Evolutionary conservation across 1,140 invertebrate genomes (phyloP), one percentile per base, ranked within the genome.

Genomic region (Drosophila equinoxialis): DNA sequence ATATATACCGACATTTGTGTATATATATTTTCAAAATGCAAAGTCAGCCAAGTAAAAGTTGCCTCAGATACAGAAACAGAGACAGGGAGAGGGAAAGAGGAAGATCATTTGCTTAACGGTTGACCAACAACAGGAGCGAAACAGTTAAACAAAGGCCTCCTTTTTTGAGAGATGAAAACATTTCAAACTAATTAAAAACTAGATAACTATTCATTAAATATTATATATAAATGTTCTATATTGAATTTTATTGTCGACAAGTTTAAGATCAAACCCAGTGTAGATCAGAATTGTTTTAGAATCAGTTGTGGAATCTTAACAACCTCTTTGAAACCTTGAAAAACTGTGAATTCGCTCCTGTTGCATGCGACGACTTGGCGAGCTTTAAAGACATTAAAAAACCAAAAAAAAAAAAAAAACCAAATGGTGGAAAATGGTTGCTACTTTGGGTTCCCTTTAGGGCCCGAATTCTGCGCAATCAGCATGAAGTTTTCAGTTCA

Each of bases 401-500:
- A 33, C 1, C 10, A 6, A 3, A 7, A 17, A 59, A 17, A 17
- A 17, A 17, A 17, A 0, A n/a, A n/a, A n/a, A 37, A 60, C 6
- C 17, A 39, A 60, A 17, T 14, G 7, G 30, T 14, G 17, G 17
- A 13, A 39, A 39, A 51, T 51, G 17, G 8, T 14, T 17, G 26
- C 11, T n/a, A 59, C 10, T n/a, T 11, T 5, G n/a, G 58, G 35
- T 8, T 37, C 17, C 17, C 20, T 13, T 35, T 14, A 17, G n/a
- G 14, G 1, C 51, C 23, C 14, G 6, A 73, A 73, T 65, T 55
- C 4, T 65, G 54, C 61, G 10, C 71, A 35, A 59, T 74, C 61
- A 73, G 71, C 71, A 65, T 74, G 70, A 65, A 41, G 3, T 51
- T 51, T 51, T 51, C 45, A 74, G 20, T 73, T 73, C 61, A 73